Evolutionary conservation across 2,888 invertebrate genomes (phyloP).

Genomic region (Timema podura): DNA sequence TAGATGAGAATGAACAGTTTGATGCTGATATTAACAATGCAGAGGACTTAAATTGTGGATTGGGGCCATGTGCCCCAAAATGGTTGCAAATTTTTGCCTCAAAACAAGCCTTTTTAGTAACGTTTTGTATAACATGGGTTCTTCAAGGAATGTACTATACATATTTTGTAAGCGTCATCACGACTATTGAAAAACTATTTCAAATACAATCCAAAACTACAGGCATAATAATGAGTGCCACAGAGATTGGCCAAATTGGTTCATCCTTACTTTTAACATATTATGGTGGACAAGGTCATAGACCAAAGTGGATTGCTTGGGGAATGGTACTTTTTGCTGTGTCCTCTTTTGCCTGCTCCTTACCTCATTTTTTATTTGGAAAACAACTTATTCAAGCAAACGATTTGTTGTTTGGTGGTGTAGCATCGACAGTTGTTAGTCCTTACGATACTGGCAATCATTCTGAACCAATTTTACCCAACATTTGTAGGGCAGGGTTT

Average conservation of each 20-base stretch:
- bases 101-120: constrained; percentile 82
- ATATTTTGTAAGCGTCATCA: constrained; percentile 90
- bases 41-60: constrained; percentile 66
- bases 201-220: constrained; percentile 89
- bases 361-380: constrained; percentile 84
- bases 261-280: constrained; percentile 84
- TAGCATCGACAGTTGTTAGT: constrained; percentile 37
- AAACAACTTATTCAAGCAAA: constrained; percentile 61
- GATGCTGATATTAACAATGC: constrained; percentile 39
- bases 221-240: constrained; percentile 79
- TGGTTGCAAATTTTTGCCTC: constrained; percentile 73
- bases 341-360: constrained; percentile 79
- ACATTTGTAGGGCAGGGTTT: constrained; percentile 33
- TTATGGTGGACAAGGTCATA: constrained; percentile 85
- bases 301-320: constrained; percentile 91
- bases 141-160: constrained; percentile 85
- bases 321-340: constrained; percentile 86
- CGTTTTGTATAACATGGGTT: constrained; percentile 86
- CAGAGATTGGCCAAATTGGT: constrained; percentile 90
- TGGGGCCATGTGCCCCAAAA: constrained; percentile 71
- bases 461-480: constrained; percentile 37
- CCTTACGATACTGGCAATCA: constrained; percentile 37
- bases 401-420: constrained; percentile 45
- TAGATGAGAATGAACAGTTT: constrained; percentile 23
- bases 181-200: constrained; percentile 88